Percentiles rank a stretch among this genome's conserved stretches.
Conservation (phyloP, 2,888 invertebrate species). For the Drosophila pegasa region DNA sequence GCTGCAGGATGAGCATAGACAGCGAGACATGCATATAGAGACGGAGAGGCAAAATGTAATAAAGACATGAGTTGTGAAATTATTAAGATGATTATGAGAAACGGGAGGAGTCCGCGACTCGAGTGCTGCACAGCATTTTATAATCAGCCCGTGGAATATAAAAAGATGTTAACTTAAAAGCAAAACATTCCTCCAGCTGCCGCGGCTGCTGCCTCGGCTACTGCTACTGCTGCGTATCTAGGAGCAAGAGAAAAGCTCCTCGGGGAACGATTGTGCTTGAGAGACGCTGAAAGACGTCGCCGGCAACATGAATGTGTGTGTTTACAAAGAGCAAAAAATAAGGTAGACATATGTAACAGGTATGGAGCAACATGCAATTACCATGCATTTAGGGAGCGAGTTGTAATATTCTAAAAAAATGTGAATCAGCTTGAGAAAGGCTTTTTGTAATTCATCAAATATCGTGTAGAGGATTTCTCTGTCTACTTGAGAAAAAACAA, state of each 20-base stretch:
- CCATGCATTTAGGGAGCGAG: background rate
- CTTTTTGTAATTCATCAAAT: background rate
- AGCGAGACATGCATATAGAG: constrained; percentile 1
- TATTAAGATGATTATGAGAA: constrained; percentile 77
- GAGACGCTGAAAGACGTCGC: background rate
- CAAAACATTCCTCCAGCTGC: constrained; percentile 15
- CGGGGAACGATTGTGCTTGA: constrained; percentile 31
- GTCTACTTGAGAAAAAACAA: background rate
- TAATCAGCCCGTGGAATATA: constrained; percentile 34
- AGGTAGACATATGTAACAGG: constrained; percentile 15
- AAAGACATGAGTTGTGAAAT: constrained; percentile 77
- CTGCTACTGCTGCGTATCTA: constrained; percentile 23
- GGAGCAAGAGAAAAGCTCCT: constrained; percentile 24
- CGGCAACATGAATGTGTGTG: background rate
- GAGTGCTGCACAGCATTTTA: constrained; percentile 22
- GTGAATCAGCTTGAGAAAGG: background rate
- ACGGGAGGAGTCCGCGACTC: constrained; percentile 33
- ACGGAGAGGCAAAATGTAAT: constrained; percentile 59
- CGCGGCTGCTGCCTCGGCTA: background rate
- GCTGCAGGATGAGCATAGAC: constrained; percentile 44
- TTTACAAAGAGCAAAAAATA: background rate
- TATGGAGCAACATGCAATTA: constrained; percentile 1
- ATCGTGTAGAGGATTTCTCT: background rate
- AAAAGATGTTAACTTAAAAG: constrained; percentile 29
- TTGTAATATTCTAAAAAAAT: background rate